phyloP scores from a whole-genome alignment of 2,888 invertebrate species.

The Steromphala cineraria region DNA sequence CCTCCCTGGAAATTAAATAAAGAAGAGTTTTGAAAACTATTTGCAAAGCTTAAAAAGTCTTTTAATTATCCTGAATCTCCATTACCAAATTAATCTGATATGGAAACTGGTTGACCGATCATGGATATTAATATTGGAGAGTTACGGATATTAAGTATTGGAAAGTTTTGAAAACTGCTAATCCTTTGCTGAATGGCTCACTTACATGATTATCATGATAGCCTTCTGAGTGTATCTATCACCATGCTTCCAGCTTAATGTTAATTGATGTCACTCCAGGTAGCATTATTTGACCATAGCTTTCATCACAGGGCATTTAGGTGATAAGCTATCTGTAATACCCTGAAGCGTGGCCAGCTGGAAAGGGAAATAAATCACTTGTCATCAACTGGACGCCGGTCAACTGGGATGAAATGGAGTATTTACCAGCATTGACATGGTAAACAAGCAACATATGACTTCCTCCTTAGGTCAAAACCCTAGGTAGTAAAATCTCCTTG shows the following conservation, averaged over 20 bases:
- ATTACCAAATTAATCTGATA: no score
- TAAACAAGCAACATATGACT: conserved; percentile 4
- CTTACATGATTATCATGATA: no score
- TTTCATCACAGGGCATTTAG: background rate
- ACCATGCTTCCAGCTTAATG: background rate
- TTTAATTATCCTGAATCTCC: no score
- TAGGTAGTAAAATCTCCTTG: background rate
- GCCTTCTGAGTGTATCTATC: no score
- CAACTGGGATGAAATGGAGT: conserved; percentile 12
- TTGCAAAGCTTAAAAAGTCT: no score
- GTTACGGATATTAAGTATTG: no score
- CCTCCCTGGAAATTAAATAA: no score
- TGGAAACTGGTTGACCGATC: no score
- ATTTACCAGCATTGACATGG: background rate
- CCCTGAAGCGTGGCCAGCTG: background rate
- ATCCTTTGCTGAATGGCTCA: no score
- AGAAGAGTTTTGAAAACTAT: no score
- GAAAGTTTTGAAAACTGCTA: no score
- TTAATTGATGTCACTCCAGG: background rate
- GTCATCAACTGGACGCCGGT: background rate
- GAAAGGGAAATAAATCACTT: background rate
- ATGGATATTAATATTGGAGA: no score
- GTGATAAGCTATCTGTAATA: conserved; percentile 2
- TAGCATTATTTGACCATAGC: background rate
- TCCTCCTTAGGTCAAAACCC: background rate